Conservation (phyloP, 1,140 invertebrate species). For the Pseudomyrmex gracilis region DNA sequence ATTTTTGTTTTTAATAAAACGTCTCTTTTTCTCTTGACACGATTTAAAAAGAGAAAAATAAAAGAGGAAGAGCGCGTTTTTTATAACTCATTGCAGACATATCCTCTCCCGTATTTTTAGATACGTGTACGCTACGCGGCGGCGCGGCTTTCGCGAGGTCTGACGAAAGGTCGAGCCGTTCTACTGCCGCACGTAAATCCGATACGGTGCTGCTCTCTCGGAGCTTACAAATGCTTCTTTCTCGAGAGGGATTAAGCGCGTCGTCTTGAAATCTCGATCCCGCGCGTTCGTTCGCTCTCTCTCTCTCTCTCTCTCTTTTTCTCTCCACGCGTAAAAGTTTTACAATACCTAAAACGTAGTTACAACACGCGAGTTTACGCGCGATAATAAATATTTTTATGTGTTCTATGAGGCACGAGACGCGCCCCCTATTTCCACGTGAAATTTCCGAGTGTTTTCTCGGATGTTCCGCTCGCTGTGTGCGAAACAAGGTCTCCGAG, state of each 20-base stretch:
- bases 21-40: no score
- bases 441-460: slow-evolving; percentile 31
- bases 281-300: no score
- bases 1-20: background rate
- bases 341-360: background rate
- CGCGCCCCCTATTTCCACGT: no score
- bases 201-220: background rate
- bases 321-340: background rate
- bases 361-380: background rate
- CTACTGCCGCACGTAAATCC: slow-evolving; percentile 42
- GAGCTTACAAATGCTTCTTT: background rate
- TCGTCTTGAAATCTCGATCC: background rate
- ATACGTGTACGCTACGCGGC: background rate
- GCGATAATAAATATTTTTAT: no score
- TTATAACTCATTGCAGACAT: slow-evolving; percentile 6
- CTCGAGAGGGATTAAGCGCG: background rate
- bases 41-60: no score
- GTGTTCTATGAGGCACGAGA: no score
- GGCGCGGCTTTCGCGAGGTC: slow-evolving; percentile 22
- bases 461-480: slow-evolving; percentile 25
- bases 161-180: slow-evolving; percentile 28
- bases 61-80: no score
- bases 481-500: slow-evolving; percentile 22
- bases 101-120: background rate
- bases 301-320: background rate